Evolutionary conservation across 2,888 invertebrate species (phyloP).

Genomic region (Nemapogon koenigi): DNA sequence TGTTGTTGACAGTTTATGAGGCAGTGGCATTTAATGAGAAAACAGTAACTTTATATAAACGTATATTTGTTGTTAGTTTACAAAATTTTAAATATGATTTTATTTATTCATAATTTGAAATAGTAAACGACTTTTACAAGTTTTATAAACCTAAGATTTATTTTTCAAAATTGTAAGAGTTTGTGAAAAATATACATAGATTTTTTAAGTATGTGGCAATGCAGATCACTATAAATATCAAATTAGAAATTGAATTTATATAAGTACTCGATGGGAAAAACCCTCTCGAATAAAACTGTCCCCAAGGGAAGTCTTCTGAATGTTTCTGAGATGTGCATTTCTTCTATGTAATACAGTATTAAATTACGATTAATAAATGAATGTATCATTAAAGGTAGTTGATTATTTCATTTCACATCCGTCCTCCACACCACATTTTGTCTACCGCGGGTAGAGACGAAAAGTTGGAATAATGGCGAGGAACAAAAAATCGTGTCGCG

Average conservation of each 20-base stretch:
- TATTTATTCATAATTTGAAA: conserved; percentile 22
- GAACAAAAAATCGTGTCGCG: too few species aligned
- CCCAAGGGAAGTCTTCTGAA: conserved; percentile 80
- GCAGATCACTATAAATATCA: conserved; percentile 56
- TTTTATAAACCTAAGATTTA: conserved; percentile 22
- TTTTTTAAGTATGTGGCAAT: conserved; percentile 65
- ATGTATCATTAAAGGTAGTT: conserved; percentile 55
- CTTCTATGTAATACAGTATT: conserved; percentile 91
- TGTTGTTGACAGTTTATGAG: conserved; percentile 61
- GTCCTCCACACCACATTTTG: too few species aligned
- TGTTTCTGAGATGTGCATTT: conserved; percentile 90
- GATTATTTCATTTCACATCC: too few species aligned
- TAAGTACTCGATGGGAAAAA: conserved; percentile 37
- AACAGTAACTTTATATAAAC: conserved; percentile 28
- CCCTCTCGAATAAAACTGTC: conserved; percentile 49
- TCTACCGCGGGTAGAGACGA: too few species aligned
- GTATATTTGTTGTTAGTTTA: conserved; percentile 58
- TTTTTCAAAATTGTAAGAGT: conserved; percentile 45
- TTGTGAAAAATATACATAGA: conserved; percentile 63
- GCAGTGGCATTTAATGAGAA: conserved; percentile 50
- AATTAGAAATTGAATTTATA: conserved; percentile 40
- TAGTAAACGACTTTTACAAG: conserved; percentile 40
- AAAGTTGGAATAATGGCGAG: too few species aligned
- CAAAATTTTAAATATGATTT: conserved; percentile 58
- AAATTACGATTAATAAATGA: conserved; percentile 71